Conservation (phyloP, 23 tunicate species). For the Pegea sp. region DNA sequence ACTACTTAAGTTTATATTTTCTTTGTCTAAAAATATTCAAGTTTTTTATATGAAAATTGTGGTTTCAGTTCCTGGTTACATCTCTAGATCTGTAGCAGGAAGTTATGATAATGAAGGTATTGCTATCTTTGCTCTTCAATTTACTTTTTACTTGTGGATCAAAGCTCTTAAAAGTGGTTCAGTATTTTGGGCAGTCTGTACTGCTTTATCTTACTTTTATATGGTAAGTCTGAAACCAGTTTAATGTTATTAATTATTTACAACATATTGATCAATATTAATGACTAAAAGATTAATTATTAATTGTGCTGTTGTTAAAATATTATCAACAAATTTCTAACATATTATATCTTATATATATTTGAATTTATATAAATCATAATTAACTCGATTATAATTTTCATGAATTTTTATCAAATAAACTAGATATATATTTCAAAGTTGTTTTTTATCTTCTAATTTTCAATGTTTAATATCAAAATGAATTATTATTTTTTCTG, state of each 20-base stretch:
- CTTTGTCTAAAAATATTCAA: no score
- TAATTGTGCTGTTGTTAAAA: no score
- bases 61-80: constrained; percentile 87
- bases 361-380: neutral
- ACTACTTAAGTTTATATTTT: no score
- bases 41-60: neutral
- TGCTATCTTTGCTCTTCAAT: constrained; percentile 91
- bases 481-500: no score
- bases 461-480: no score
- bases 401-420: no score
- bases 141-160: constrained; percentile 86
- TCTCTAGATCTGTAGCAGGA: constrained; percentile 97
- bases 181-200: constrained; percentile 86
- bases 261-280: neutral
- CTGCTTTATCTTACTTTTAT: constrained; percentile 93
- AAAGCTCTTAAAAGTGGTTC: constrained; percentile 79
- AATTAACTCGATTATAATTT: no score
- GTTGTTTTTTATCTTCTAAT: no score
- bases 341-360: no score
- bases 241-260: neutral
- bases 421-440: no score
- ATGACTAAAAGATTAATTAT: neutral
- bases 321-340: no score
- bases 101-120: constrained; percentile 99
- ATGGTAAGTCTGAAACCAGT: constrained; percentile 40